Conservation (phyloP, 2,113 vertebrate species). For the Leptobrachium leishanense region DNA sequence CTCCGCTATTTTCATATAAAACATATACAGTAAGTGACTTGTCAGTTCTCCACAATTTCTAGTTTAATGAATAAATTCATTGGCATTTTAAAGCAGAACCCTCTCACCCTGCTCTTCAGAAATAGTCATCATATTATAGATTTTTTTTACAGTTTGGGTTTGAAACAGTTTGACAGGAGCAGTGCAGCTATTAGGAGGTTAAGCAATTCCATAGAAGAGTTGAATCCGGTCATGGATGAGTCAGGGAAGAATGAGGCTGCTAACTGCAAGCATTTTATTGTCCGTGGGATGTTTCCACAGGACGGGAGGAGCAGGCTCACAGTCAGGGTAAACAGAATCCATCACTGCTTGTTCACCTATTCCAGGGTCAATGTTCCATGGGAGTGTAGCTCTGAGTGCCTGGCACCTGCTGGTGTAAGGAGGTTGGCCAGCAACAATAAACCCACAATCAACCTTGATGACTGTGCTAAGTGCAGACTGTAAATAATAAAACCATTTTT, state of each 20-base stretch:
- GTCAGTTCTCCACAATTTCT: too few species aligned
- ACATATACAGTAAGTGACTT: too few species aligned
- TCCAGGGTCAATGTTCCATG: slow-evolving; percentile 63
- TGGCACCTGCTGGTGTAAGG: slow-evolving; percentile 76
- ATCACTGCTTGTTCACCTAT: slow-evolving; percentile 64
- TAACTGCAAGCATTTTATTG: slow-evolving; percentile 74
- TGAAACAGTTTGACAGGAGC: too few species aligned
- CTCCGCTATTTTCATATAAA: too few species aligned
- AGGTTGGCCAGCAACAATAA: slow-evolving; percentile 65
- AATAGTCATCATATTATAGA: too few species aligned
- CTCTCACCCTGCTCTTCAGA: too few species aligned
- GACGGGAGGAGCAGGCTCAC: slow-evolving; percentile 60
- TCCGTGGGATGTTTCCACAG: slow-evolving; percentile 66
- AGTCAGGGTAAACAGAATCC: slow-evolving; percentile 60
- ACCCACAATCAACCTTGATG: slow-evolving; percentile 62
- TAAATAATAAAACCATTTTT: slow-evolving; percentile 62
- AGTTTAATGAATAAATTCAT: too few species aligned
- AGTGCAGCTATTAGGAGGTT: too few species aligned
- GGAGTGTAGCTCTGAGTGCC: slow-evolving; percentile 68
- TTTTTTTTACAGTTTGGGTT: too few species aligned
- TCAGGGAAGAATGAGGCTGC: slow-evolving; percentile 70
- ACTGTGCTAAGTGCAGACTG: slow-evolving; percentile 61
- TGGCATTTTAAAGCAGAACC: too few species aligned
- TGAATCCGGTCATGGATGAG: slow-evolving; percentile 65
- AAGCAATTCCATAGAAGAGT: slow-evolving; percentile 61